phyloP scores from a whole-genome alignment of 2,888 invertebrate genomes.

The Eueremaeus valkanovi region DNA sequence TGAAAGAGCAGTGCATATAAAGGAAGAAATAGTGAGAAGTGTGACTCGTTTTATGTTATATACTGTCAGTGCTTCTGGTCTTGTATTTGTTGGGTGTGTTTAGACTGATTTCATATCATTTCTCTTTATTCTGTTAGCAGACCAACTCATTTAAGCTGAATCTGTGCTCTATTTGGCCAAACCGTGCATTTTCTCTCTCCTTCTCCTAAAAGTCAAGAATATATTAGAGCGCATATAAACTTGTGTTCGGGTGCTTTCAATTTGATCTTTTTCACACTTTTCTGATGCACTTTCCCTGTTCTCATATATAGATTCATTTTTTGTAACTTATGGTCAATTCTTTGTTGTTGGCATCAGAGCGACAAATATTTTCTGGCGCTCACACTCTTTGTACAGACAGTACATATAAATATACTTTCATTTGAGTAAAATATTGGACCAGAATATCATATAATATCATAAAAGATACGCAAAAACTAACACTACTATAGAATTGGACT shows the following conservation, averaged over 20 bases:
- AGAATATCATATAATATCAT: neutral
- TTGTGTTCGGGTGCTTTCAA: constrained; percentile 1
- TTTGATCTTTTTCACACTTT: constrained; percentile 12
- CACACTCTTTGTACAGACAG: neutral
- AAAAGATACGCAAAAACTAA: neutral
- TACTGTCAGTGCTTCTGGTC: neutral
- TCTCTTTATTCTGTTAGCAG: neutral
- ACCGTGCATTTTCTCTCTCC: too few relatives aligned
- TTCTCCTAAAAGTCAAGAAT: neutral
- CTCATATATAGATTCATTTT: constrained; percentile 27
- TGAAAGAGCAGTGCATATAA: neutral
- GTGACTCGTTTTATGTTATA: constrained; percentile 1
- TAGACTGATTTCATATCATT: neutral
- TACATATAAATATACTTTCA: neutral
- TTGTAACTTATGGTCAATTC: constrained; percentile 25
- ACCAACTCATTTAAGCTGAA: constrained; percentile 21
- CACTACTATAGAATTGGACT: neutral
- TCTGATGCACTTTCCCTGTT: constrained; percentile 4
- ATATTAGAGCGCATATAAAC: neutral
- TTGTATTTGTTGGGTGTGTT: neutral
- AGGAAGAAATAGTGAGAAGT: neutral
- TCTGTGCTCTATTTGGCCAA: constrained; percentile 13
- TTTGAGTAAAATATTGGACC: neutral
- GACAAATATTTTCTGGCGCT: neutral
- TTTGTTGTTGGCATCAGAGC: neutral